Conservation (phyloP, 2,797 vertebrate genomes). For the Rhabdomys pumilio region DNA sequence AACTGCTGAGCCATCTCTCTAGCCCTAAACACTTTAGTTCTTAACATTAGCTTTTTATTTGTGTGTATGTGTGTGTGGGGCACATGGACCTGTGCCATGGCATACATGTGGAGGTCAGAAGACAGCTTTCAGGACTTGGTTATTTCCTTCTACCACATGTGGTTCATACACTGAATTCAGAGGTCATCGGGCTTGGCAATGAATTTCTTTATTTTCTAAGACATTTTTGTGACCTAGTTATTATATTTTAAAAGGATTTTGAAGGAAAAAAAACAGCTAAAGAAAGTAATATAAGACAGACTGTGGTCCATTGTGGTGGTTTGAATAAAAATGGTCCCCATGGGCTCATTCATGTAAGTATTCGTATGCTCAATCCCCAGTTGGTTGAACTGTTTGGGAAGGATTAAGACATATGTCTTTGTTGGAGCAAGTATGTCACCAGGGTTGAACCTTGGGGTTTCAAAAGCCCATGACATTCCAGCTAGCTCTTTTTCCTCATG, state of each 20-base stretch:
- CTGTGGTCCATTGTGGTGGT: neutral
- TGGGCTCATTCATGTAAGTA: neutral
- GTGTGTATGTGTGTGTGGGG: neutral
- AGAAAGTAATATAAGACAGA: neutral
- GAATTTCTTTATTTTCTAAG: neutral
- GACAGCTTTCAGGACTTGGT: neutral
- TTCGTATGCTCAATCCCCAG: no score
- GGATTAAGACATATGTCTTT: no score
- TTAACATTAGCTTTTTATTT: neutral
- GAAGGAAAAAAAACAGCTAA: neutral
- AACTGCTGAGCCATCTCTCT: neutral
- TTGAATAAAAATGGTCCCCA: no score
- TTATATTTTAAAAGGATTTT: slow-evolving; percentile 40
- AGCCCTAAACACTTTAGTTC: neutral
- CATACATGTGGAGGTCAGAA: neutral
- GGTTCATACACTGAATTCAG: neutral
- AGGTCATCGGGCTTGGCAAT: neutral
- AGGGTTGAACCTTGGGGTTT: neutral
- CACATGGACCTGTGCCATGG: no score
- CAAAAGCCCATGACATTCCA: neutral
- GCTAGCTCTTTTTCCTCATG: neutral
- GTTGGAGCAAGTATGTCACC: neutral
- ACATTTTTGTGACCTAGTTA: neutral
- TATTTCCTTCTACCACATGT: neutral
- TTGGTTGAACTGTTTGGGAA: neutral